Evolutionary conservation across 1,140 invertebrate genomes (phyloP).

Genomic region (Saccostrea echinata): DNA sequence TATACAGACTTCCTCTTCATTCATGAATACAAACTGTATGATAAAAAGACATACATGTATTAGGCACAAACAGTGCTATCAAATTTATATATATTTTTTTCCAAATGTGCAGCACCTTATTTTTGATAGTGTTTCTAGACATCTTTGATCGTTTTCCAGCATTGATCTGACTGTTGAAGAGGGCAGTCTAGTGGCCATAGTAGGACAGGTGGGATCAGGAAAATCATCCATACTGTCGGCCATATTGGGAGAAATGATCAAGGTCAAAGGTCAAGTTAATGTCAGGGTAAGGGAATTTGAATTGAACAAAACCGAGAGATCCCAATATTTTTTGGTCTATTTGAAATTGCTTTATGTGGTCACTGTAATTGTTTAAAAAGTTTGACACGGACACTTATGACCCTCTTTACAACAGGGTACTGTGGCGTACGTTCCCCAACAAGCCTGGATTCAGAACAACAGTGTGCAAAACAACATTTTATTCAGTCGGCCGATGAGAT

Average conservation of each 20-base stretch:
- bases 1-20: too few relatives aligned
- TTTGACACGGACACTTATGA: neutral
- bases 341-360: neutral
- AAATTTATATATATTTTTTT: too few relatives aligned
- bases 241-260: conserved; percentile 83
- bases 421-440: conserved; percentile 88
- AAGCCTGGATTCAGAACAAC: conserved; percentile 86
- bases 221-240: conserved; percentile 83
- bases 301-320: neutral
- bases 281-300: conserved; percentile 62
- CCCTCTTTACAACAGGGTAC: conserved; percentile 64
- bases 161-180: conserved; percentile 70
- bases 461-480: conserved; percentile 86
- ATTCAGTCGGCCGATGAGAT: conserved; percentile 82
- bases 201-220: conserved; percentile 84
- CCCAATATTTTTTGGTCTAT: neutral
- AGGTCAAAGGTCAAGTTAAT: conserved; percentile 63
- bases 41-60: too few relatives aligned
- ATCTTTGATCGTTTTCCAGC: conserved; percentile 60
- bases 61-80: too few relatives aligned
- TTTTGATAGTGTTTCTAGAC: too few relatives aligned
- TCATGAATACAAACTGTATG: too few relatives aligned
- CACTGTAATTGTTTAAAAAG: neutral
- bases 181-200: conserved; percentile 81
- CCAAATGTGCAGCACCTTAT: too few relatives aligned